Base-by-base conservation (phyloP, 2,888 invertebrate genomes). In the Nasonovia ribisnigri region DNA sequence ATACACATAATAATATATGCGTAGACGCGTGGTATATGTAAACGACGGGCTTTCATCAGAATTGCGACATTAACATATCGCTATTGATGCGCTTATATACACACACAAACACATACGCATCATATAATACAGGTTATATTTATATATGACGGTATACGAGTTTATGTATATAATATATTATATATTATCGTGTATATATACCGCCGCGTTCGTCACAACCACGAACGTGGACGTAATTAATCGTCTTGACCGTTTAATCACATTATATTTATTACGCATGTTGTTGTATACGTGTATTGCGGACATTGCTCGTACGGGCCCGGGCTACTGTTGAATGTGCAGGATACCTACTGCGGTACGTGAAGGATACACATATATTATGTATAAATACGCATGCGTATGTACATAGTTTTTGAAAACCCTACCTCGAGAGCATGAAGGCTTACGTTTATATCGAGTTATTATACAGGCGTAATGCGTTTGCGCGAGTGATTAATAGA, bases 211-310 rank as follows among this genome's bases (percentile, higher is more conserved):
- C 86, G 43, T 86, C 86, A 46, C 43, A 29, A 29, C 46, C 29
- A 29, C 46, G 86, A 16, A 67, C n/a, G 26, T 16, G 51, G 42
- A 84, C 13, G 48, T 84, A 91, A 84, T 84, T 84, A 84, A 91
- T 91, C 36, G 91, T 84, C 91, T 51, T 84, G 91, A 84, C 77
- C 91, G 42, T 84, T 88, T 57, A 88, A 88, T 88, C 88, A 88
- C 26, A 42, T 24, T 29, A 20, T 48, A 29, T 48, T 48, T 77
- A 77, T 77, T 77, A 77, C 36, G 77, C 36, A 36, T 36, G 77
- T 77, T 36, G 20, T 36, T 77, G 16, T 67, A 36, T 88, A 3
- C 20, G 29, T 54, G 24, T 42, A 24, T 42, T n/a, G 13, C n/a
- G n/a, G 84, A 11, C 42, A 43, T 29, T 1, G 84, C 43, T 24